These are phyloP conservation scores for Squalus acanthias DNA, from an alignment of 2,797 vertebrate species.

Conservation along the genomic window DNA sequence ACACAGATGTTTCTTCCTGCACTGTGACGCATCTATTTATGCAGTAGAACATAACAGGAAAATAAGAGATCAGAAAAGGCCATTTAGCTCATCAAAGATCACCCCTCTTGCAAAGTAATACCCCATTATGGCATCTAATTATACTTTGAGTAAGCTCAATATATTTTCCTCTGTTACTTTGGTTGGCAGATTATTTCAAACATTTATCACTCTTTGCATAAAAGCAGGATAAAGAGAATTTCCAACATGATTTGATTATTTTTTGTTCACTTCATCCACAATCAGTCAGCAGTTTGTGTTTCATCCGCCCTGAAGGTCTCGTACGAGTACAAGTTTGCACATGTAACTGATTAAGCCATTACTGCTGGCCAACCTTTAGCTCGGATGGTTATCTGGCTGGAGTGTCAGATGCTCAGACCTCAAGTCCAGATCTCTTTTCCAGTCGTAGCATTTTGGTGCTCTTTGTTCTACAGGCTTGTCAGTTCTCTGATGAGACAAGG, in stretches of 20 bases:
- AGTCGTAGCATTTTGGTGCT: not conserved
- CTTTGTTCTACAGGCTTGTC: not conserved
- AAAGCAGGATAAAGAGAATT: not conserved
- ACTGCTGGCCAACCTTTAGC: not conserved
- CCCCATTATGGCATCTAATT: not conserved
- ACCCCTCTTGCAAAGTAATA: not conserved
- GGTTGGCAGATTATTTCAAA: not conserved
- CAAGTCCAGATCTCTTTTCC: not conserved
- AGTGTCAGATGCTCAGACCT: not conserved
- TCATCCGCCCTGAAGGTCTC: not conserved
- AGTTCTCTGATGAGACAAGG: not conserved
- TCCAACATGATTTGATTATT: not conserved
- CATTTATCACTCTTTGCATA: not conserved
- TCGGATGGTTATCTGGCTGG: not conserved
- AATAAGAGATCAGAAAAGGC: not conserved
- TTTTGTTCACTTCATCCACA: not conserved
- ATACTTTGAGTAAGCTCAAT: not conserved
- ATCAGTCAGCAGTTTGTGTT: not conserved
- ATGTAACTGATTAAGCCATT: not conserved
- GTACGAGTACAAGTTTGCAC: not conserved
- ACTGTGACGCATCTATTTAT: not conserved
- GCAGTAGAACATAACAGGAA: not conserved
- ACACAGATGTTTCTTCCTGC: not conserved
- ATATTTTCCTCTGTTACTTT: too few relatives aligned
- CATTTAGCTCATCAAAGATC: not conserved